Evolutionary conservation across 2,888 invertebrate genomes (phyloP).

Genomic region (Thymelicus sylvestris): DNA sequence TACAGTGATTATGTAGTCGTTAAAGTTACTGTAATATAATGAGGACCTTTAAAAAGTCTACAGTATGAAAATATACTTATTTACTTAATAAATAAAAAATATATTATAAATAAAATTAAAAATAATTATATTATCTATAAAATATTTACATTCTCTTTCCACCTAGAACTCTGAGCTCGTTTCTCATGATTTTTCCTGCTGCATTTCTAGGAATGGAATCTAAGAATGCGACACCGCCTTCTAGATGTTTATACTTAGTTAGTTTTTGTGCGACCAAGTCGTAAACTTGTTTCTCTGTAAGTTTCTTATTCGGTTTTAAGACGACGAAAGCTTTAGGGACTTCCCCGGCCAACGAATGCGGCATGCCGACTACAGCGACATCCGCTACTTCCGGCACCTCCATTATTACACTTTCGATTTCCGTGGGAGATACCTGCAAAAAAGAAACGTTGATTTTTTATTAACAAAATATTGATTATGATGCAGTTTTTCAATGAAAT

Average conservation of each 20-base stretch:
- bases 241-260: constrained; percentile 89
- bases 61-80: not conserved
- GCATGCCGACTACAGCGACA: constrained; percentile 91
- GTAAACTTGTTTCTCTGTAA: constrained; percentile 84
- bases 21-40: not conserved
- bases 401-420: constrained; percentile 91
- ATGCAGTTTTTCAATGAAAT: too few relatives aligned
- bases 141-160: constrained; percentile 45
- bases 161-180: constrained; percentile 85
- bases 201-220: constrained; percentile 89
- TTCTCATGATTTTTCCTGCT: constrained; percentile 90
- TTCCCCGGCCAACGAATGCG: constrained; percentile 89
- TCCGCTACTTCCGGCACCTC: constrained; percentile 89
- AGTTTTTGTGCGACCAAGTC: constrained; percentile 87
- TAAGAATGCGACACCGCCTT: constrained; percentile 89
- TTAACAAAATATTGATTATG: too few relatives aligned
- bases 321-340: constrained; percentile 91
- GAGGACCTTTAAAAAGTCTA: not conserved
- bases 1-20: not conserved
- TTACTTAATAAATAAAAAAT: too few relatives aligned
- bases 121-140: constrained; percentile 5
- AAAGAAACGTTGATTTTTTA: not conserved
- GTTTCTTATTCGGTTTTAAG: constrained; percentile 77
- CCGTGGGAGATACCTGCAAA: constrained; percentile 92
- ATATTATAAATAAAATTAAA: too few relatives aligned